These are phyloP conservation scores for Mus pahari DNA, from an alignment of 2,113 vertebrate species.

Conservation along the genomic window DNA sequence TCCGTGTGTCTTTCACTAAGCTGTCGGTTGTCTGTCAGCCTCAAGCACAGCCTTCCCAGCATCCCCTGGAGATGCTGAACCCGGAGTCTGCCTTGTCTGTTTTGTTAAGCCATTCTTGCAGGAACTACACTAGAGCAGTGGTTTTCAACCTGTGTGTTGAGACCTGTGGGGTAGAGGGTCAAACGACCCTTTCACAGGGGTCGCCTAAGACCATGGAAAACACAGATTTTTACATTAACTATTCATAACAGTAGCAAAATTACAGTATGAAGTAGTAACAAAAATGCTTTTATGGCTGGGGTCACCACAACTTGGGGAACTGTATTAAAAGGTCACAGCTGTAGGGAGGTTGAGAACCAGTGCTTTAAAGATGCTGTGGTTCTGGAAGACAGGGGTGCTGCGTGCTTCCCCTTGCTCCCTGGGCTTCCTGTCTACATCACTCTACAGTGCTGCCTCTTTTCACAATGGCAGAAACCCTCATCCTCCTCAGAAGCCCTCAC, in stretches of 20 bases:
- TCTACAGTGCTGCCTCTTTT: background rate
- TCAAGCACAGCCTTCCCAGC: rapidly evolving
- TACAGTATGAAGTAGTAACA: no score
- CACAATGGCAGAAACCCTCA: no score
- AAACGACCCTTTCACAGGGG: background rate
- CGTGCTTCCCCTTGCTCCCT: background rate
- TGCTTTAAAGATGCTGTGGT: background rate
- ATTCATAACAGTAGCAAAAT: background rate
- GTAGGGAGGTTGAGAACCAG: background rate
- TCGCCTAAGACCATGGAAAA: background rate
- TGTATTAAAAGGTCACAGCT: background rate
- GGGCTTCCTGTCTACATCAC: background rate
- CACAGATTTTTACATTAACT: background rate
- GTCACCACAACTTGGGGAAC: background rate
- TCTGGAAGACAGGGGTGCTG: background rate
- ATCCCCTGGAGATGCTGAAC: no score
- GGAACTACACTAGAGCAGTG: background rate
- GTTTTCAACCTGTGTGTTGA: background rate
- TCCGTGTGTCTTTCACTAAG: background rate
- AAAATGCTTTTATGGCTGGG: background rate
- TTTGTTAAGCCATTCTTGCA: background rate
- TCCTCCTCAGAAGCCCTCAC: background rate
- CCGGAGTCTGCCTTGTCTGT: background rate
- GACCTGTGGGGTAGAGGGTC: background rate
- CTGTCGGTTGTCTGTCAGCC: background rate